A percentile compares a stretch with the other conserved stretches of the same genome.
Conservation (phyloP, 1,140 invertebrate species). For the Cydia amplana region DNA sequence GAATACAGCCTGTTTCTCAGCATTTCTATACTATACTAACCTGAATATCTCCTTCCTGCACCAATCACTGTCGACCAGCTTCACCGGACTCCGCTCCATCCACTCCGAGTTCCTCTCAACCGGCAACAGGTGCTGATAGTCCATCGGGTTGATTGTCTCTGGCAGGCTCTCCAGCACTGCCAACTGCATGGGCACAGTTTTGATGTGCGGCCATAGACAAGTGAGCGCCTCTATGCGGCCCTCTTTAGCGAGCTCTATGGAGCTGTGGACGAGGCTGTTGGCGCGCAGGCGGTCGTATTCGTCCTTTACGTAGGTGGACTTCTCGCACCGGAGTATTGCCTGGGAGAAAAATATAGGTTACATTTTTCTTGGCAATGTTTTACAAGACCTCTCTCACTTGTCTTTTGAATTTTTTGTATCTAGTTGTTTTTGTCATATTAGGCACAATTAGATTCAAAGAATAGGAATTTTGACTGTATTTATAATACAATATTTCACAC, state of each 20-base stretch:
- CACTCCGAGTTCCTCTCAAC: conserved; percentile 43
- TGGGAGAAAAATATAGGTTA: conserved; percentile 41
- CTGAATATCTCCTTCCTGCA: conserved; percentile 82
- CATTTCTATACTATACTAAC: conserved; percentile 47
- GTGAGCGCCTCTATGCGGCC: conserved; percentile 86
- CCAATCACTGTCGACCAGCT: conserved; percentile 83
- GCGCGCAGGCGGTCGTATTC: conserved; percentile 78
- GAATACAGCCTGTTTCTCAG: too few relatives aligned
- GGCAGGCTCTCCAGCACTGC: conserved; percentile 87
- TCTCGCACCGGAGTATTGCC: conserved; percentile 72
- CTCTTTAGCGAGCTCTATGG: conserved; percentile 82
- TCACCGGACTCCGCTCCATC: conserved; percentile 75
- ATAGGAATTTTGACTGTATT: too few relatives aligned
- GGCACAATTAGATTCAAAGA: too few relatives aligned
- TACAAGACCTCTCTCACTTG: too few relatives aligned
- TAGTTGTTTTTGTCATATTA: too few relatives aligned
- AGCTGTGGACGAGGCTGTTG: conserved; percentile 68
- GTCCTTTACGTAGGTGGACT: conserved; percentile 80
- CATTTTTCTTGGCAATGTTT: too few relatives aligned
- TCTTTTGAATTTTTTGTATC: too few relatives aligned
- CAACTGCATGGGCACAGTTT: conserved; percentile 84
- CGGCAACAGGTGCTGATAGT: conserved; percentile 84
- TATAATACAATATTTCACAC: too few relatives aligned
- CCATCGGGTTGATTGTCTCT: conserved; percentile 85
- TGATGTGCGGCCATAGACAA: conserved; percentile 82